Evolutionary conservation across 2,113 vertebrate species (phyloP).

Genomic region (Puntigrus tetrazona): DNA sequence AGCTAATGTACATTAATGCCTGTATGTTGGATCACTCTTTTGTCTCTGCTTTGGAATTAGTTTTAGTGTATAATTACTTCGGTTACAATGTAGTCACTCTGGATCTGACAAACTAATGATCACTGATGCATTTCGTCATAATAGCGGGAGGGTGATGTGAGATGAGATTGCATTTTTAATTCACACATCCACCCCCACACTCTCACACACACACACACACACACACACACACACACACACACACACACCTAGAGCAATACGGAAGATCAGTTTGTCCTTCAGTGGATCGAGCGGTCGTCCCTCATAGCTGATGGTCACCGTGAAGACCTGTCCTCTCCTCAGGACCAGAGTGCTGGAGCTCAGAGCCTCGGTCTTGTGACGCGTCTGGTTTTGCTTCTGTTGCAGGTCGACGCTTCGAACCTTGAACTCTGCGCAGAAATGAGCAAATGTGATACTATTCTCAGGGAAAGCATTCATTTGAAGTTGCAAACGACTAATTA

Average conservation of each 20-base stretch:
- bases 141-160: no score
- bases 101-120: no score
- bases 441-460: not conserved
- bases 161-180: no score
- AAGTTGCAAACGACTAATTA: not conserved
- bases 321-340: slow-evolving; percentile 72
- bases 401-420: slow-evolving; percentile 63
- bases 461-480: not conserved
- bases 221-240: slow-evolving; percentile 52
- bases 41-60: no score
- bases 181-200: no score
- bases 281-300: slow-evolving; percentile 59
- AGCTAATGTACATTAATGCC: no score
- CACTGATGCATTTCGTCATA: no score
- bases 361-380: slow-evolving; percentile 68
- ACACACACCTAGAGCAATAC: slow-evolving; percentile 64
- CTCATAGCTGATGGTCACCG: slow-evolving; percentile 58
- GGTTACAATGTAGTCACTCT: no score
- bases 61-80: no score
- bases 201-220: not conserved
- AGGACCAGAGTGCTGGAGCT: slow-evolving; percentile 66
- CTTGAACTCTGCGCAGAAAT: slow-evolving; percentile 56
- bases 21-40: no score
- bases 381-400: slow-evolving; percentile 58
- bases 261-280: slow-evolving; percentile 63